Evolutionary conservation across 2,113 vertebrate species (phyloP), one percentile per base, ranked within the genome.

Genomic region (Oreocharis arfaki): DNA sequence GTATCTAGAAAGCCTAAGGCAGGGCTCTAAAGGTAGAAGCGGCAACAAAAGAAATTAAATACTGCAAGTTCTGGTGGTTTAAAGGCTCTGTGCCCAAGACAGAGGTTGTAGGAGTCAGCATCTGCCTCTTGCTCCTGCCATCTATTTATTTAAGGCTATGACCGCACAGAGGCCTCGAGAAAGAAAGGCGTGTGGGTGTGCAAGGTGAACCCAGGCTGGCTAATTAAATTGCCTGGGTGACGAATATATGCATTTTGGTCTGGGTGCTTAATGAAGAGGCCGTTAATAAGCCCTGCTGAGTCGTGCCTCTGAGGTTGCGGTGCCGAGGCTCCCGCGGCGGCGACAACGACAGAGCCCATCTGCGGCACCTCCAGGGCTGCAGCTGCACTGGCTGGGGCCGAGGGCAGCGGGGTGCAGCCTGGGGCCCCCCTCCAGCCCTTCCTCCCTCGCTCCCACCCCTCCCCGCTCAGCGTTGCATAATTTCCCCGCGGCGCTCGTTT

Each of bases 31-130:
- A 96, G 81, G 80, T 56, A 97, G 92, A 46, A 76, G 52, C 9
- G 3, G 73, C 69, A 96, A 95, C 93, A 96, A 95, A 95, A 95
- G 94, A 76, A 90, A 96, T 89, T 71, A 96, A 90, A 95, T 57
- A 11, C 80, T 78, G 44, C 10, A 1, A 84, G 85, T 90, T 65
- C 37, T 81, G 85, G 79, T 96, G 79, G 92, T 94, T 94, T 87
- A 41, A 93, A 90, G 86, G 73, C 92, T 94, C 69, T 8, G 2
- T 81, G 83, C 82, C 92, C 83, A 10, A 81, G 83, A 84, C 60
- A 3, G 83, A 77, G 93, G 77, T 56, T 93, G 76, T 56, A 76
- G 80, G 93, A 96, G 86, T 78, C 86, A 68, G 69, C 52, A 64
- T 95, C 79, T 93, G 79, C 77, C 71, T 93, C 70, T 39, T 46